phyloP scores from a whole-genome alignment of 2,888 invertebrate genomes.

The Aphidoletes aphidimyza region DNA sequence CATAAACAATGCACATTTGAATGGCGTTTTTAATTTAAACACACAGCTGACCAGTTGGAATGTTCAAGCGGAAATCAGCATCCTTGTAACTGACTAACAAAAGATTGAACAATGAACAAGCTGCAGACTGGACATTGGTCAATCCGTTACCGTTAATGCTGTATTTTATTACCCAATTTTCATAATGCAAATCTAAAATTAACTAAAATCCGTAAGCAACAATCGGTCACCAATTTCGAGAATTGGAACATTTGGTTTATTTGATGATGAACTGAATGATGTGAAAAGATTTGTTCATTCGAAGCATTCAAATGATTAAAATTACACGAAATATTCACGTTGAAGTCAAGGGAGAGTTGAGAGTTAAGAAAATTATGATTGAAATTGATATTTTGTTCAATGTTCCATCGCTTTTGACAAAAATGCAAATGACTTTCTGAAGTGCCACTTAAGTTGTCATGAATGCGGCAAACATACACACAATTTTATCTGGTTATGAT shows the following conservation, averaged over 20 bases:
- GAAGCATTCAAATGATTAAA: background rate
- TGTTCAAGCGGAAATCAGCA: background rate
- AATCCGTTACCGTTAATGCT: background rate
- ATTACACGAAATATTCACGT: background rate
- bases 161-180: no score
- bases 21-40: no score
- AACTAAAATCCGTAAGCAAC: background rate
- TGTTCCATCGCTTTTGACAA: background rate
- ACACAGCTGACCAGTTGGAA: background rate
- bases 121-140: background rate
- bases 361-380: background rate
- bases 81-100: background rate
- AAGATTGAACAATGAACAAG: background rate
- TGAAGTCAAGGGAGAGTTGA: no score
- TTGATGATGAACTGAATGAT: no score
- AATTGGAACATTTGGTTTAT: no score
- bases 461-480: background rate
- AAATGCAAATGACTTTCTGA: constrained; percentile 18
- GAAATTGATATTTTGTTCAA: constrained; percentile 39
- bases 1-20: no score
- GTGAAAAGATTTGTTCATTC: no score
- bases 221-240: background rate
- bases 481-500: background rate
- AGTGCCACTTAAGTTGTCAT: background rate
- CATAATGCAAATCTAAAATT: no score